phyloP scores from a whole-genome alignment of 2,888 invertebrate genomes.

The Iphiclides podalirius region DNA sequence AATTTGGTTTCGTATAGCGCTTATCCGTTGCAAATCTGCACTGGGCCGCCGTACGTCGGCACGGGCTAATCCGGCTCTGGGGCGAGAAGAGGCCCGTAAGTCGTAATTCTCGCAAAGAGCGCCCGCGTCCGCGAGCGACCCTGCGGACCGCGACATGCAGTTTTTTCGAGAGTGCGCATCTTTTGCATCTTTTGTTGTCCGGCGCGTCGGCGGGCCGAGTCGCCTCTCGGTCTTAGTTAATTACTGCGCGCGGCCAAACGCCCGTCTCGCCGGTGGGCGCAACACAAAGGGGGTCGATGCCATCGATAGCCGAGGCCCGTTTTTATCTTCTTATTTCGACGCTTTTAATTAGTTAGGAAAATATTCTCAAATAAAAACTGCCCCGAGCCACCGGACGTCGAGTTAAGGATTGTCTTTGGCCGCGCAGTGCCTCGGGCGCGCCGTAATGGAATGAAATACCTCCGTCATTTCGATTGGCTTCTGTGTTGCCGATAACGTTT shows the following conservation, averaged over 20 bases:
- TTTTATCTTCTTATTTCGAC: slow-evolving; percentile 77
- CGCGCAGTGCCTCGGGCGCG: slow-evolving; percentile 55
- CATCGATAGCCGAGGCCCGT: slow-evolving; percentile 74
- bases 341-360: slow-evolving; percentile 80
- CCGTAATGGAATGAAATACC: slow-evolving; percentile 58
- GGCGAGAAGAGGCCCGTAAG: slow-evolving; percentile 4
- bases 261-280: slow-evolving; percentile 60
- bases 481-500: slow-evolving; percentile 62
- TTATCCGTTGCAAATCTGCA: too few relatives aligned
- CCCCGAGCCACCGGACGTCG: slow-evolving; percentile 61
- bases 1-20: too few relatives aligned
- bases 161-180: slow-evolving; percentile 51
- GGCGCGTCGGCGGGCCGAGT: slow-evolving; percentile 33
- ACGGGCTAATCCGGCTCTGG: too few relatives aligned
- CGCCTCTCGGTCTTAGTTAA: slow-evolving; percentile 71
- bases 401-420: too few relatives aligned
- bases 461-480: slow-evolving; percentile 64
- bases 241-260: slow-evolving; percentile 66
- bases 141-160: slow-evolving; percentile 38
- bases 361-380: slow-evolving; percentile 76
- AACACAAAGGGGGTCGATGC: slow-evolving; percentile 76
- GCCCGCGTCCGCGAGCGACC: too few relatives aligned
- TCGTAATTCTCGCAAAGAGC: slow-evolving; percentile 6
- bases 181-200: slow-evolving; percentile 52
- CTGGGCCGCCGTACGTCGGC: too few relatives aligned